Conservation (phyloP, 92 coral and sea anemone genomes). For the Epizoanthus fatuus region DNA sequence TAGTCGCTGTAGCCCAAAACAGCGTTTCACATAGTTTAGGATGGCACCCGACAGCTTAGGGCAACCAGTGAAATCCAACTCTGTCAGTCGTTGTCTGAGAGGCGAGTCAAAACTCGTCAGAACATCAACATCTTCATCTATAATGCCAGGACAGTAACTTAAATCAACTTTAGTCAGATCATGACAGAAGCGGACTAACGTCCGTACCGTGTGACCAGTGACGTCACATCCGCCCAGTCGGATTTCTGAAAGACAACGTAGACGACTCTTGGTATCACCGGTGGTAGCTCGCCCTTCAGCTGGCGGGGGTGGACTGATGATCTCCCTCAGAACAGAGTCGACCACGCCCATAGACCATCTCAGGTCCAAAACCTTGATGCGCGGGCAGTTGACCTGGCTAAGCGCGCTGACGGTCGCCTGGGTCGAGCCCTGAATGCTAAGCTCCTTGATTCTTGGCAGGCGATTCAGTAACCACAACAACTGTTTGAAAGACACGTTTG, state of each 20-base stretch:
- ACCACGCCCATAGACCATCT: conserved; percentile 97
- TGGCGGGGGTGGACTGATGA: conserved; percentile 82
- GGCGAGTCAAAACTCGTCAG: conserved; percentile 72
- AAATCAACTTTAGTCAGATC: conserved; percentile 85
- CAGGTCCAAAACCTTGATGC: conserved; percentile 88
- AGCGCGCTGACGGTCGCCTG: conserved; percentile 94
- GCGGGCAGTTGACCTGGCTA: conserved; percentile 90
- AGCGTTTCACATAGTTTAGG: conserved; percentile 78
- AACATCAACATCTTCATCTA: conserved; percentile 87
- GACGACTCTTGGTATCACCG: conserved; percentile 89
- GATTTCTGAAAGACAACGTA: conserved; percentile 80
- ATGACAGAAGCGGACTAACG: conserved; percentile 83
- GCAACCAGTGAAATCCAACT: conserved; percentile 92
- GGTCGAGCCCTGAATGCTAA: conserved; percentile 89
- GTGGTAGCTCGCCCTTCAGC: conserved; percentile 88
- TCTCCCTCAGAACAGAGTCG: conserved; percentile 88
- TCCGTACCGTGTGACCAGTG: conserved; percentile 86
- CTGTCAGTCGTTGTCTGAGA: conserved; percentile 55
- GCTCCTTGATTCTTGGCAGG: conserved; percentile 88
- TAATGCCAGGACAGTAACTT: conserved; percentile 90
- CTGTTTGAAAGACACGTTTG: conserved; percentile 94
- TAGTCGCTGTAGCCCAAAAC: conserved; percentile 72
- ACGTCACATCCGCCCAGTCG: conserved; percentile 97
- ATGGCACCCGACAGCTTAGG: conserved; percentile 88
- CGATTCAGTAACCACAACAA: conserved; percentile 93